Base-by-base conservation (phyloP, 2,888 invertebrate species). In the Chouioia cunea region DNA sequence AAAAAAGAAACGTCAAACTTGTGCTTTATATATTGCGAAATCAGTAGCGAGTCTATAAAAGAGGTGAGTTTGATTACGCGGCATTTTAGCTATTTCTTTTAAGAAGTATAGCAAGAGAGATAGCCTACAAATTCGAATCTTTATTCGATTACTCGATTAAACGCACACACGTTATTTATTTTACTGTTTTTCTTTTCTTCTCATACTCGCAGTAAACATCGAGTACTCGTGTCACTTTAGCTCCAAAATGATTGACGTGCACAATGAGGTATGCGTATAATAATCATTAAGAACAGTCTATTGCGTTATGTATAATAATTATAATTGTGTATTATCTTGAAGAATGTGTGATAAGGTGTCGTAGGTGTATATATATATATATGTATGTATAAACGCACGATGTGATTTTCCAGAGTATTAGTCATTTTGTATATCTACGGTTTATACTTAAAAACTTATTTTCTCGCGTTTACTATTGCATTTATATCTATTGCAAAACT, bases 1-100 rank as follows among this genome's bases (percentile, higher is more conserved):
- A 57, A 52, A 59, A 62, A 67, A 58, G 36, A 63, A 57, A 27
- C 23, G 54, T 63, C 46, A 67, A 53, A 67, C 46, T 23, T 66
- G 36, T 18, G 46, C 36, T 66, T 56, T 65, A n/a, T n/a, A n/a
- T n/a, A 57, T 71, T 63, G 66, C 58, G 63, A 71, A 67, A 65
- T 58, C 23, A 43, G 14, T 6, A 36, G 56, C 22, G 10, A 36
- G 36, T 36, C 43, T 53, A 62, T 58, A 57, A 71, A 63, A 63
- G 46, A 71, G 58, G 71, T 71, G 20, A 66, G 71, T 58, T 53
- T 36, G 27, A 58, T 53, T 66, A 15, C 50, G 22, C 46, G 47
- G 56, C 14, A 23, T 63, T 70, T 52, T 63, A 53, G 36, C 22
- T 54, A 64, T 18, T 36, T 36, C 10, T 6, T 36, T 6, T 6